A percentile compares a stretch with the other conserved stretches of the same genome.
Conservation (phyloP, 2,888 invertebrate genomes). For the Nymphalis polychloros region DNA sequence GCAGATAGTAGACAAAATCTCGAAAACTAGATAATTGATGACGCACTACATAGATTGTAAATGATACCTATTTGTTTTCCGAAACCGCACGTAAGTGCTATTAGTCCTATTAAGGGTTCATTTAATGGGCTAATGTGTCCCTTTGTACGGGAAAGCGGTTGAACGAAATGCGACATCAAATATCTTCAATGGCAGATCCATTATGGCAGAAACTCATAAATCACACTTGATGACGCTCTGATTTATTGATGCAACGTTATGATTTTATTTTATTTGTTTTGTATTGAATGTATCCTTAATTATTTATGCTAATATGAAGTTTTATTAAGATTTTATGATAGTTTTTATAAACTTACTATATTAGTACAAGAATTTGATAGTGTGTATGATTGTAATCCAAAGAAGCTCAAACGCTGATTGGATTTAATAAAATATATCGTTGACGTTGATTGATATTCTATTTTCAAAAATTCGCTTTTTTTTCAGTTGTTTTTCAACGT, state of each 20-base stretch:
- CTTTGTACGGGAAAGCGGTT: slow-evolving; percentile 1
- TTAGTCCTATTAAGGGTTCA: slow-evolving; percentile 22
- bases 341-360: no score
- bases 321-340: no score
- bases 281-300: background rate
- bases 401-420: no score
- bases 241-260: slow-evolving; percentile 10
- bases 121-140: slow-evolving; percentile 21
- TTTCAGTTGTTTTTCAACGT: no score
- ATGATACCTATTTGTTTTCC: slow-evolving; percentile 17
- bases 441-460: no score
- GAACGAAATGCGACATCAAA: slow-evolving; percentile 18
- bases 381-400: no score
- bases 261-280: background rate
- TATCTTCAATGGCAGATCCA: slow-evolving; percentile 21
- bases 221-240: background rate
- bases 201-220: slow-evolving; percentile 18
- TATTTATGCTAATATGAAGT: no score
- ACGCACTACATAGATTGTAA: background rate
- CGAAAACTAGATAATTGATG: background rate
- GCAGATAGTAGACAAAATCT: no score
- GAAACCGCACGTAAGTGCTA: background rate
- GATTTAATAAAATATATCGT: no score
- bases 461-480: no score
- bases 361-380: no score